Evolutionary conservation across 2,888 invertebrate species (phyloP).

Genomic region (Artemia sinica): DNA sequence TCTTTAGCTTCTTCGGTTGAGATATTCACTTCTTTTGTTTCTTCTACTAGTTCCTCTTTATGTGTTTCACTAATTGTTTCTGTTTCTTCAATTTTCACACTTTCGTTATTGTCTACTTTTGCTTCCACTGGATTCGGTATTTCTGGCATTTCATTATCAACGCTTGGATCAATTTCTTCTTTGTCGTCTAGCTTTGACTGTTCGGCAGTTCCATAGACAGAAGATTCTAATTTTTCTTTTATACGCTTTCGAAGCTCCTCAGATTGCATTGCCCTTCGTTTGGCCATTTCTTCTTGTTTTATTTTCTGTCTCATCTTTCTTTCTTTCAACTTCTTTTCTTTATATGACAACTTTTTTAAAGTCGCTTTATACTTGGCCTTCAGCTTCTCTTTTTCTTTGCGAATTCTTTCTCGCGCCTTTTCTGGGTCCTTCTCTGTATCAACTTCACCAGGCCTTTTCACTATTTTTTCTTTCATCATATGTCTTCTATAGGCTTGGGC

Average conservation of each 20-base stretch:
- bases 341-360: constrained; percentile 16
- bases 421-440: background rate
- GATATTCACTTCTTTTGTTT: background rate
- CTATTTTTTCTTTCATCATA: background rate
- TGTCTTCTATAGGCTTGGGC: constrained; percentile 8
- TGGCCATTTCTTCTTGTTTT: constrained; percentile 15
- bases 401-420: constrained; percentile 15
- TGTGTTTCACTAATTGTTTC: no score
- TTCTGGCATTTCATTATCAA: background rate
- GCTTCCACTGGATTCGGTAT: background rate
- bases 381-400: constrained; percentile 20
- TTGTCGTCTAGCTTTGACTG: constrained; percentile 20
- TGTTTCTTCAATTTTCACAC: background rate
- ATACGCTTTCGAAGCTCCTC: constrained; percentile 14
- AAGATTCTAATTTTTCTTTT: constrained; percentile 17
- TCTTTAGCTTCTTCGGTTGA: background rate
- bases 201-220: constrained; percentile 20
- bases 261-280: background rate
- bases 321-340: constrained; percentile 16
- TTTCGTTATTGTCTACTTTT: background rate
- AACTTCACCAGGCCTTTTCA: background rate
- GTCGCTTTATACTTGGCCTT: constrained; percentile 16
- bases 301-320: constrained; percentile 16
- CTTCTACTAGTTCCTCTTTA: background rate
- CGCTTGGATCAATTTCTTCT: background rate